Base-by-base conservation (phyloP, 2,797 vertebrate species). In the Syngnathus rostellatus region DNA sequence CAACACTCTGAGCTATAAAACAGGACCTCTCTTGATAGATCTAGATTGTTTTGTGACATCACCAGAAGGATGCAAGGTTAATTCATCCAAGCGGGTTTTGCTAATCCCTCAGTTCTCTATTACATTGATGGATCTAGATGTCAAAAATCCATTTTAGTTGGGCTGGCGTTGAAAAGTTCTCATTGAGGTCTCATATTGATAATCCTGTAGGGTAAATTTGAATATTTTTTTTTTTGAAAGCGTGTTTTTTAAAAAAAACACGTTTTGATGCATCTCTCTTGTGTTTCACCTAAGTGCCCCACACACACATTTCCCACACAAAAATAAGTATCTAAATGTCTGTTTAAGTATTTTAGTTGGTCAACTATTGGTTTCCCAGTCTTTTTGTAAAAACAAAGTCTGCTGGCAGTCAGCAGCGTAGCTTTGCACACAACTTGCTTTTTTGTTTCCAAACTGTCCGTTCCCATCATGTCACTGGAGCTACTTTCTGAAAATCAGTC, bases 401-500 rank as follows among this genome's bases (percentile, higher is more conserved):
- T 63, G 43, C n/a, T 63, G 45, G 62, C 62, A 63, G 62, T 50
- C 62, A 37, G 14, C 6, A 37, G 25, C 6, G 14, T 57, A 57
- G 37, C 55, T 57, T 57, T 57, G 53, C 53, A 25, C 53, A 54
- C 21, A 62, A 31, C 12, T 62, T 61, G 38, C n/a, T 61, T 61
- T 61, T 61, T 41, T 61, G 59, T 41, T 23, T 61, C 59, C 61
- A 31, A 45, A 46, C 41, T 45, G 61, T 61, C 59, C 7, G 40
- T 43, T 62, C 41, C 40, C 41, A 62, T 25, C 40, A 62, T 16
- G 60, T 45, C 60, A 62, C 40, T 16, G 40, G 11, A 12, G 60
- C 12, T 25, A 9, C 41, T 62, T 25, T 45, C 7, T 45, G 60
- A 45, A 57, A 76, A 71, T 66, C 54, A 41, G 55, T 51, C 23